Evolutionary conservation across 1,140 invertebrate species (phyloP).

Genomic region (Drosophila takahashii): DNA sequence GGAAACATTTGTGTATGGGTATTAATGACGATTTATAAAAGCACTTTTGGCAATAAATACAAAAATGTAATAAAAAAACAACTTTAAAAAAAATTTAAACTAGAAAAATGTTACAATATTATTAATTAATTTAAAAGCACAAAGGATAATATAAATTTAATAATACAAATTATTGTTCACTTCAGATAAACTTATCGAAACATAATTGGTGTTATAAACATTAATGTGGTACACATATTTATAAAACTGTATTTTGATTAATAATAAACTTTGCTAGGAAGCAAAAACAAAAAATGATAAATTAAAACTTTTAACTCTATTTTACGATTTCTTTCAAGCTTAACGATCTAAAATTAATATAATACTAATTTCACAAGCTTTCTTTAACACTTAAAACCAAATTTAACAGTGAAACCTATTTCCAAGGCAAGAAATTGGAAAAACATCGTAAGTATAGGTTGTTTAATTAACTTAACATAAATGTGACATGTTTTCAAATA

Average conservation of each 20-base stretch:
- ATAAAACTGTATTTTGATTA: no score
- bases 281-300: neutral
- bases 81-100: neutral
- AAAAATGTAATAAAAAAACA: neutral
- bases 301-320: neutral
- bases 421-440: no score
- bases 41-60: neutral
- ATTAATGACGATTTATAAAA: neutral
- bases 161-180: neutral
- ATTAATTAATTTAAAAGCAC: no score
- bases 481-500: neutral
- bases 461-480: neutral
- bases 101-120: no score
- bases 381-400: neutral
- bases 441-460: neutral
- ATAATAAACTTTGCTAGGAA: neutral
- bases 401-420: neutral
- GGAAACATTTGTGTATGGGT: no score
- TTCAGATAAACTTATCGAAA: neutral
- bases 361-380: neutral
- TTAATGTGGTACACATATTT: neutral
- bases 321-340: neutral
- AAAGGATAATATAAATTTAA: no score
- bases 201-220: neutral
- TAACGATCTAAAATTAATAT: constrained; percentile 2